Percentiles rank a stretch among this genome's conserved stretches.
phyloP scores from a whole-genome alignment of 2,113 vertebrate genomes.

The Heloderma charlesbogerti region DNA sequence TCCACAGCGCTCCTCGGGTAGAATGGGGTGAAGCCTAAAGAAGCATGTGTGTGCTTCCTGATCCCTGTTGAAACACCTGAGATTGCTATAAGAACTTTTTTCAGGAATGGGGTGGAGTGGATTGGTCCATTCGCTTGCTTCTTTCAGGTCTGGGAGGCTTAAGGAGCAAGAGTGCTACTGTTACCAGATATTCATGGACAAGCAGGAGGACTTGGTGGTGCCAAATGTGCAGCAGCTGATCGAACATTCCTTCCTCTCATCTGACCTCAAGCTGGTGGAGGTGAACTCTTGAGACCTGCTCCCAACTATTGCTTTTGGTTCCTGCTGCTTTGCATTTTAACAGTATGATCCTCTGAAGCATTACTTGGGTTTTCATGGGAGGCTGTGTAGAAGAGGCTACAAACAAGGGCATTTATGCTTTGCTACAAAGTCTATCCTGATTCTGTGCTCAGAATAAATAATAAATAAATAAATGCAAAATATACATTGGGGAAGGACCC shows the following conservation, averaged over 20 bases:
- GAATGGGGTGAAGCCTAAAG: not conserved
- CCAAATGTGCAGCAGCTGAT: slow-evolving; percentile 90
- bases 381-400: not conserved
- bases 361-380: not conserved
- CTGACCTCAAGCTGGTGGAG: slow-evolving; percentile 85
- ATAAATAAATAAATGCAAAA: no score
- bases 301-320: not conserved
- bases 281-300: slow-evolving; percentile 63
- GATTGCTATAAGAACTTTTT: not conserved
- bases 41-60: not conserved
- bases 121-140: not conserved
- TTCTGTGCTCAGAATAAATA: not conserved
- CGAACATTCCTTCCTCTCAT: slow-evolving; percentile 87
- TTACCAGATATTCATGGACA: slow-evolving; percentile 92
- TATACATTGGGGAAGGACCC: not conserved
- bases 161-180: slow-evolving; percentile 87
- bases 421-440: not conserved
- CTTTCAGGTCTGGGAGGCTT: slow-evolving; percentile 73
- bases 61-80: not conserved
- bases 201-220: slow-evolving; percentile 86
- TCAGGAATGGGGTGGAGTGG: no score
- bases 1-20: slow-evolving; percentile 2
- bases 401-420: no score
- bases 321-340: no score
- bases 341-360: not conserved